phyloP scores from a whole-genome alignment of 2,113 vertebrate species.

The Haplotaxodon microlepis region DNA sequence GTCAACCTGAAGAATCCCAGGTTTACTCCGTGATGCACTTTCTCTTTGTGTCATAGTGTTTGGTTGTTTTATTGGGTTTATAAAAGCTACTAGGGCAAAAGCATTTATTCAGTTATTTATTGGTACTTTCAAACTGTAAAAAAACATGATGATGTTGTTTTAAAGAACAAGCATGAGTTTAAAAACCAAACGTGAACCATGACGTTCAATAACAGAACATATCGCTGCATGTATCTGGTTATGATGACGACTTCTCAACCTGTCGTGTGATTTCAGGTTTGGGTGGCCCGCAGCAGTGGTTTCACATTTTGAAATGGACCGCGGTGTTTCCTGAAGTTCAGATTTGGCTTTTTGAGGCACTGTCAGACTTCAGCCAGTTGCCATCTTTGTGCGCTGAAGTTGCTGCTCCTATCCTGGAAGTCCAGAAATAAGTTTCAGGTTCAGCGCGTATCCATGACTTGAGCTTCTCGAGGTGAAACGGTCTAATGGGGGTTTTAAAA shows the following conservation, averaged over 20 bases:
- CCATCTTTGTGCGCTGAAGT: not conserved
- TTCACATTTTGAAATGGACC: not conserved
- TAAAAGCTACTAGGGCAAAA: not conserved
- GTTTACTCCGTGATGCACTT: rapidly evolving
- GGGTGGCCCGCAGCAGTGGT: rapidly evolving
- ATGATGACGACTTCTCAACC: not conserved
- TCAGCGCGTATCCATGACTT: not conserved
- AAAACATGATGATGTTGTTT: not conserved
- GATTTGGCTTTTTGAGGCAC: not conserved
- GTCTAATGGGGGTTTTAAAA: not conserved
- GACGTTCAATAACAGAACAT: rapidly evolving
- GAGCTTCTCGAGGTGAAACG: not conserved
- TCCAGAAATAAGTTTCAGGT: not conserved
- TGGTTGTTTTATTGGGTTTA: not conserved
- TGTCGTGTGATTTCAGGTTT: not conserved
- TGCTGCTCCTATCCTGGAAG: not conserved
- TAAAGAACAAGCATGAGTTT: not conserved
- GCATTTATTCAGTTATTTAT: not conserved
- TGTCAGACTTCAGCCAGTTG: rapidly evolving
- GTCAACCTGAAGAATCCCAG: not conserved
- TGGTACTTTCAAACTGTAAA: rapidly evolving
- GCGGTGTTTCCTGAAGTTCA: not conserved
- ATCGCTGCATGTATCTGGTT: not conserved
- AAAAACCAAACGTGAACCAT: not conserved
- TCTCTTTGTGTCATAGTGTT: not conserved